Evolutionary conservation across 2,888 invertebrate species (phyloP), one percentile per base, ranked within the genome.

Genomic region (Allolobophora icterica): DNA sequence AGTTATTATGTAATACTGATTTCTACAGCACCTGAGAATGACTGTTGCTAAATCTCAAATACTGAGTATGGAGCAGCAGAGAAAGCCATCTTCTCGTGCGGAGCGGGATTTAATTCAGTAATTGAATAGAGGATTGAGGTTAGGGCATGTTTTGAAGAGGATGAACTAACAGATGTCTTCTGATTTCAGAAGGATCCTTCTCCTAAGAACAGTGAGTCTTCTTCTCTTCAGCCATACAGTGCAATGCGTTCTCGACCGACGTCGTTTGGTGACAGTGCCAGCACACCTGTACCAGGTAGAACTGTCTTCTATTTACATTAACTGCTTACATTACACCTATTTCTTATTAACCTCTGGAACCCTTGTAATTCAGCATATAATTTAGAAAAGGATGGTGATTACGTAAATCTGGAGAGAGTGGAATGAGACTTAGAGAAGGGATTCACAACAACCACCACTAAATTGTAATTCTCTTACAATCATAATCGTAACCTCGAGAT

Each of bases 281-380:
- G 87, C 21, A 35, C 38, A 87, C 87, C 87, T 38, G 87, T 35
- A 35, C 34, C 87, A 87, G 87, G 87, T 87, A 71, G 13, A 52
- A 6, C 6, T 21, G 24, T 52, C 52, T 52, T 52, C 52, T 52
- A 2, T 24, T 24, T 24, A 52, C 2, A n/a, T 71, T 17, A n/a
- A 8, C 30, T 71, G 71, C 17, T 71, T 11, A n/a, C 71, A n/a
- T 71, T 71, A 8, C 71, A n/a, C 13, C 13, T 71, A n/a, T 1
- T 71, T 71, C 71, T 1, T 11, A 13, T n/a, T 71, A 71, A 71
- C 71, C 30, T 71, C 30, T 71, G 30, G n/a, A 71, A 71, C n/a
- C 6, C 21, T 24, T 24, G 24, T 52, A 30, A n/a, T n/a, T 71
- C 30, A n/a, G 11, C 30, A n/a, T 1, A 6, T 52, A 1, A 52